Evolutionary conservation across 2,113 vertebrate species (phyloP).

Genomic region (Amia ocellicauda): DNA sequence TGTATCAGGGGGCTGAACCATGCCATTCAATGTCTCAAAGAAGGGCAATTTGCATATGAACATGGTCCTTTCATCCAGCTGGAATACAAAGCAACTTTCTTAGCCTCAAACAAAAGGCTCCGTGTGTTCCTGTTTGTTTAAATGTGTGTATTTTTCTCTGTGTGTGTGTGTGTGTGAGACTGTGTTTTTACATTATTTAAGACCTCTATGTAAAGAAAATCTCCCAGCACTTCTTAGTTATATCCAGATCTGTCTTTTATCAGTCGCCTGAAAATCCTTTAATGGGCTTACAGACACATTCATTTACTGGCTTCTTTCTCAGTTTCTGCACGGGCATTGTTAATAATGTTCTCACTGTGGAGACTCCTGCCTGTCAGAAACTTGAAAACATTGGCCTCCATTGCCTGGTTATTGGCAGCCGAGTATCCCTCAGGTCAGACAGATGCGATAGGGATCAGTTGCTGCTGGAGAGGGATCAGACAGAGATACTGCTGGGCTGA

Average conservation of each 20-base stretch:
- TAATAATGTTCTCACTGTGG: too few relatives aligned
- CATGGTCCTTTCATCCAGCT: conserved; percentile 30
- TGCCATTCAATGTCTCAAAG: neutral
- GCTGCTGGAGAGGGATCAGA: too few relatives aligned
- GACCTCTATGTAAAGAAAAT: neutral
- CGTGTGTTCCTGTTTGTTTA: conserved; percentile 23
- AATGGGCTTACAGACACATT: conserved; percentile 29
- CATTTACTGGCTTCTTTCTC: too few relatives aligned
- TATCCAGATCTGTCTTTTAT: conserved; percentile 25
- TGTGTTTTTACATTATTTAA: neutral
- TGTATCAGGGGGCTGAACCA: neutral
- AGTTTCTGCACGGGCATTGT: too few relatives aligned
- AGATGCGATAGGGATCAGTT: too few relatives aligned
- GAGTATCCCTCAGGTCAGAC: too few relatives aligned
- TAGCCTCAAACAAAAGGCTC: conserved; percentile 24
- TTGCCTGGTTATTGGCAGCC: too few relatives aligned
- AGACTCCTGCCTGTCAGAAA: too few relatives aligned
- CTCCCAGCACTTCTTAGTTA: conserved; percentile 24
- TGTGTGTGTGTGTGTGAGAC: too few relatives aligned
- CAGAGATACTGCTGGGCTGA: too few relatives aligned
- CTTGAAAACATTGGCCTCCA: too few relatives aligned
- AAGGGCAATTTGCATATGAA: conserved; percentile 51
- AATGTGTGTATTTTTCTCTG: conserved; percentile 20
- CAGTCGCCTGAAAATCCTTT: conserved; percentile 20
- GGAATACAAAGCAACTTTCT: conserved; percentile 40